Percentiles rank a stretch among this genome's conserved stretches.
Evolutionary conservation across 2,113 vertebrate genomes (phyloP).

Genomic region (Sturnus vulgaris): DNA sequence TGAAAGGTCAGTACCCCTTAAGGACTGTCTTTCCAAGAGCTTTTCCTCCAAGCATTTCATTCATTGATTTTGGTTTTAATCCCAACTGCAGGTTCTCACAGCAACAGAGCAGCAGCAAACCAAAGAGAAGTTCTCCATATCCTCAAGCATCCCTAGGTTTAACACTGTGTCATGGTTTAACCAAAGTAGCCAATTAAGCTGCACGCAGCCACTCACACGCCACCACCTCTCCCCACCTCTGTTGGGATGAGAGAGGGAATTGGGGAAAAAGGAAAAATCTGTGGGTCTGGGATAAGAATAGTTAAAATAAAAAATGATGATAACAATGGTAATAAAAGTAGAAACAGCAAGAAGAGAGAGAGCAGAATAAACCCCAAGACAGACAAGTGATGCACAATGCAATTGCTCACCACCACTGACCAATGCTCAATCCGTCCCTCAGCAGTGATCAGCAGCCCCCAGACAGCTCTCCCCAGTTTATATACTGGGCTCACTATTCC

Average conservation of each 20-base stretch:
- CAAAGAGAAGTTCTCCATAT: background rate
- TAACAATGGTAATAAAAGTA: background rate
- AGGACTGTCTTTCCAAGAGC: background rate
- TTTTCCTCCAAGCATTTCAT: background rate
- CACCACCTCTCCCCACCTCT: too few relatives aligned
- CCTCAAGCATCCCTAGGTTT: background rate
- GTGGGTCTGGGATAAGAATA: background rate
- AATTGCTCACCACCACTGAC: background rate
- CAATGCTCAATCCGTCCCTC: background rate
- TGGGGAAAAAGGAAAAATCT: background rate
- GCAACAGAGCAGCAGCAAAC: background rate
- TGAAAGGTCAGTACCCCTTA: background rate
- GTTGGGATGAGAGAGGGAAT: background rate
- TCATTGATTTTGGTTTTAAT: background rate
- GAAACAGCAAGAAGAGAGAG: background rate
- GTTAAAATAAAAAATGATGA: background rate
- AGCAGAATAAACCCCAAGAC: background rate
- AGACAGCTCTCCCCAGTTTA: background rate
- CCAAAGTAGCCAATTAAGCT: background rate
- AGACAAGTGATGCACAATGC: background rate
- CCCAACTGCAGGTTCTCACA: background rate
- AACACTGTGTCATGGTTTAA: background rate
- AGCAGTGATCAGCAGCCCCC: background rate
- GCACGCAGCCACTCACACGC: background rate
- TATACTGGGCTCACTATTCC: background rate